These are phyloP conservation scores for Balanococcus diminutus DNA, from an alignment of 2,888 invertebrate genomes.

Conservation along the genomic window DNA sequence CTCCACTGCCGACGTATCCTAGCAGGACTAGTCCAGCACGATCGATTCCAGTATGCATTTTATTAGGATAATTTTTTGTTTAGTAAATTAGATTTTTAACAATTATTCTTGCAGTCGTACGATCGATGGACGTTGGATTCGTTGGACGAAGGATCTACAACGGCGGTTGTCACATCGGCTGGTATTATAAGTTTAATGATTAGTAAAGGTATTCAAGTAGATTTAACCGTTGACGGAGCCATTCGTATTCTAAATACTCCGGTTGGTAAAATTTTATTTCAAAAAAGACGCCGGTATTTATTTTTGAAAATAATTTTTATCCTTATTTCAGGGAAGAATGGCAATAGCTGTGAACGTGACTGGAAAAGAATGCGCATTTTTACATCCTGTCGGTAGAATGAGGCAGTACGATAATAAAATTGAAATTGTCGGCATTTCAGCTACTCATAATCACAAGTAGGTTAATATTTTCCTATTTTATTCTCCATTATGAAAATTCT, in stretches of 20 bases:
- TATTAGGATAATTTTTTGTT: too few species aligned
- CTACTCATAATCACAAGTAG: constrained; percentile 45
- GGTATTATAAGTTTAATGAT: constrained; percentile 53
- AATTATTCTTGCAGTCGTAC: constrained; percentile 8
- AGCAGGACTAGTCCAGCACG: constrained; percentile 28
- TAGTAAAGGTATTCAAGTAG: constrained; percentile 48
- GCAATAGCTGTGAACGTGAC: constrained; percentile 39
- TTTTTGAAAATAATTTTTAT: too few species aligned
- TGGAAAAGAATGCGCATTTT: constrained; percentile 52
- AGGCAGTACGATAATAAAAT: constrained; percentile 45
- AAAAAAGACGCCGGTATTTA: background rate
- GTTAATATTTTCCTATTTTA: background rate
- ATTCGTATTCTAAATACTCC: constrained; percentile 46
- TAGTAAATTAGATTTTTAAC: background rate
- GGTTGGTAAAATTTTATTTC: background rate
- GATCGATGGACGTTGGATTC: constrained; percentile 48
- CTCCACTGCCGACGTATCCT: constrained; percentile 35
- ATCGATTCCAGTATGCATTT: constrained; percentile 32
- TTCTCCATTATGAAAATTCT: background rate
- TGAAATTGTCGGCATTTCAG: constrained; percentile 50
- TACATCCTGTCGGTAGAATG: constrained; percentile 52
- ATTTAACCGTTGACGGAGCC: constrained; percentile 47
- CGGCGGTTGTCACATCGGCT: constrained; percentile 47
- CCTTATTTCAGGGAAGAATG: constrained; percentile 41
- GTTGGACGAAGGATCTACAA: constrained; percentile 32